Conservation (phyloP, 2,888 invertebrate species). For the Cecidostiba fungosa region DNA sequence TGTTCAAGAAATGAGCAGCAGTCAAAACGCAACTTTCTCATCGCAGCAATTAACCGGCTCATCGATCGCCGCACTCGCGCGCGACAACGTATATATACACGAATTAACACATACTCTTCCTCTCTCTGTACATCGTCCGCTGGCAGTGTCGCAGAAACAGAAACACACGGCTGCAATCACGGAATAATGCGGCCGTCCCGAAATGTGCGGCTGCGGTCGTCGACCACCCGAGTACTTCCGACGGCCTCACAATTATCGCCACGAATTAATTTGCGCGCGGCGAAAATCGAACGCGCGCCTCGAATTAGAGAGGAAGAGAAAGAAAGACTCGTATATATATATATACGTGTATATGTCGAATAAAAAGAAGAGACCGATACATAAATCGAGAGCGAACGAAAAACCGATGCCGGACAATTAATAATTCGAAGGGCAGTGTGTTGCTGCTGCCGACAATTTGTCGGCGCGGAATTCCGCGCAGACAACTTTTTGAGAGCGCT, state of each 20-base stretch:
- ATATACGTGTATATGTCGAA: neutral
- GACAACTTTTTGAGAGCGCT: conserved; percentile 66
- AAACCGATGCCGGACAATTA: conserved; percentile 78
- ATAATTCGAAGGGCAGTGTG: conserved; percentile 75
- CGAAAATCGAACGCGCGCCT: conserved; percentile 40
- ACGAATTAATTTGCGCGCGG: conserved; percentile 59
- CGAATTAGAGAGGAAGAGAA: neutral
- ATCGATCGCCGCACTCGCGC: conserved; percentile 30
- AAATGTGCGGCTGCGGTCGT: conserved; percentile 77
- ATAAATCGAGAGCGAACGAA: conserved; percentile 69
- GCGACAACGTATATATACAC: conserved; percentile 24
- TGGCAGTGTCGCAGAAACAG: neutral
- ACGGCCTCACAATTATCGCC: conserved; percentile 67
- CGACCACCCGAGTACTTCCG: conserved; percentile 53
- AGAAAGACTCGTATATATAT: neutral
- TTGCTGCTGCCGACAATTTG: conserved; percentile 72
- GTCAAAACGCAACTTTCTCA: neutral
- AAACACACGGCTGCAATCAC: conserved; percentile 74
- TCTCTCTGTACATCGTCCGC: neutral
- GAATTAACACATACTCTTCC: conserved; percentile 52
- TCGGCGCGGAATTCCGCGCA: conserved; percentile 74
- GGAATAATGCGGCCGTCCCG: conserved; percentile 77
- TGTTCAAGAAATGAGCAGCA: no score
- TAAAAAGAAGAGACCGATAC: conserved; percentile 30
- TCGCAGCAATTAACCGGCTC: conserved; percentile 40